These are phyloP conservation scores for Aphelocoma californica DNA, from an alignment of 2,797 vertebrate species.

Conservation along the genomic window DNA sequence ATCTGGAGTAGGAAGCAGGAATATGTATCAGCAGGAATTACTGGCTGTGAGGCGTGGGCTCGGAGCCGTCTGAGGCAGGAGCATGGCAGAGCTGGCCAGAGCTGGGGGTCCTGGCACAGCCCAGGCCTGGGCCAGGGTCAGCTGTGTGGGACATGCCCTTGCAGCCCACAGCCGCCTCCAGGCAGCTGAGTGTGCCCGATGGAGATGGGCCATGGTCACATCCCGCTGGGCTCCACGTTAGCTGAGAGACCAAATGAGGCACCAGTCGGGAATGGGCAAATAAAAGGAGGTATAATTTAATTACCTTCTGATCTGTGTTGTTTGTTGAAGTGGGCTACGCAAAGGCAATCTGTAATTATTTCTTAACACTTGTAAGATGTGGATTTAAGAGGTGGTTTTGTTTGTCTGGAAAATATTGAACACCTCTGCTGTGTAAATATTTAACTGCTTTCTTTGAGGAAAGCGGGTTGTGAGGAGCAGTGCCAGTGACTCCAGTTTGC, in stretches of 20 bases:
- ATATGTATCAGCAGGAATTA: accelerated
- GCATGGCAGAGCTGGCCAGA: accelerated
- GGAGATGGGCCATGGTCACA: neutral
- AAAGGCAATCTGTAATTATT: constrained; percentile 12
- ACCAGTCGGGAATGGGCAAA: neutral
- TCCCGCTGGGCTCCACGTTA: neutral
- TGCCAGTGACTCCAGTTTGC: neutral
- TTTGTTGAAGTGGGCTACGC: neutral
- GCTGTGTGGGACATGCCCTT: neutral
- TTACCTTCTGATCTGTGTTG: neutral
- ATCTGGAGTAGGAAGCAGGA: neutral
- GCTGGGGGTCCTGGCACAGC: neutral
- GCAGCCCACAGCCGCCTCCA: too few relatives aligned
- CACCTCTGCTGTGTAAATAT: neutral
- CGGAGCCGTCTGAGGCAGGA: neutral
- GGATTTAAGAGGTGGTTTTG: neutral
- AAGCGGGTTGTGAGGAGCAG: neutral
- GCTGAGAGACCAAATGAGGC: neutral
- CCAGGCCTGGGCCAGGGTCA: neutral
- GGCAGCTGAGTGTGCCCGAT: neutral
- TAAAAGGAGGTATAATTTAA: neutral
- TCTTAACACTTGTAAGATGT: neutral
- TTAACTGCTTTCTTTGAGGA: neutral
- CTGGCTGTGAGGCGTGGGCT: accelerated
- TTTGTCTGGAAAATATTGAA: neutral